Base-by-base conservation (phyloP, 1,140 invertebrate genomes). In the Probaryconus sp. region DNA sequence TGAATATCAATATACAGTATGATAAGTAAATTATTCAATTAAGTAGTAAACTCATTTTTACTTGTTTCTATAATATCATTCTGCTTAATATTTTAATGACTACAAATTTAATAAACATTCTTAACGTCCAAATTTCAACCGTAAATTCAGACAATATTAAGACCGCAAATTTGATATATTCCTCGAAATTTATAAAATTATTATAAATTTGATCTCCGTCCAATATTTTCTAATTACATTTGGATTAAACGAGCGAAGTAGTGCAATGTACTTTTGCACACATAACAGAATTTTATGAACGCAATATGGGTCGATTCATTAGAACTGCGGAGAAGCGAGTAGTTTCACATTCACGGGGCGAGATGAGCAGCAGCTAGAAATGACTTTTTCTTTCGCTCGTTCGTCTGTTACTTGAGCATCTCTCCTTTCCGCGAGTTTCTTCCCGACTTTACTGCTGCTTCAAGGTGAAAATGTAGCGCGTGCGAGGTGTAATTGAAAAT, bases 401-500 rank as follows among this genome's bases (percentile, higher is more conserved):
- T 77, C 64, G 35, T 47, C 58, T 65, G 55, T 65, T 70, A 65
- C 58, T 33, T 21, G 20, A 3, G 37, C 51, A 50, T 38, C 55
- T 63, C 50, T 64, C 31, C 55, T 61, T 56, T 30, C 24, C 5
- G 7, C 33, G 17, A 26, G 11, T 63, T 58, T 45, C 58, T 71
- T 51, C 21, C 4, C 48, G 33, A 5, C 42, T 71, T 76, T 61
- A 38, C 60, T 61, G 40, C 35, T 28, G 56, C 35, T 63, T 51
- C 1, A 31, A 53, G 42, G 68, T 45, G 58, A 65, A 65, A 72
- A 69, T 65, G 60, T 77, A 58, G 48, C 38, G 45, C 40, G 30
- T 65, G 38, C 47, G 16, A 69, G 42, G 28, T 55, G 68, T 69
- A 77, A 77, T 77, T 72, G 74, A 77, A 77, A 77, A 72, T 75